Evolutionary conservation across 1,140 invertebrate species (phyloP).

Genomic region (Drosophila subobscura): DNA sequence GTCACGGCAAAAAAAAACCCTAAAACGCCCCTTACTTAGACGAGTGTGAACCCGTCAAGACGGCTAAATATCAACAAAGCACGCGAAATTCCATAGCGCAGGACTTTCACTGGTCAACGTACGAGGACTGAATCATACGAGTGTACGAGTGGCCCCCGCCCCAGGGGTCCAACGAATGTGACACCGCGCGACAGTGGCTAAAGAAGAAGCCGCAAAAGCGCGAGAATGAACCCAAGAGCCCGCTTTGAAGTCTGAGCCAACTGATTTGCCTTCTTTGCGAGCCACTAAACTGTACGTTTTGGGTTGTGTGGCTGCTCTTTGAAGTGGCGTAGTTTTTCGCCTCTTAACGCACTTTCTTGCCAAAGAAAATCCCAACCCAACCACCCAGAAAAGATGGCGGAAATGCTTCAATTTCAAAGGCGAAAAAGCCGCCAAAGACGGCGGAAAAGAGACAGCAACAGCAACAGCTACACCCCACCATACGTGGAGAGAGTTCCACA

Average conservation of each 20-base stretch:
- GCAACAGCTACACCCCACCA: constrained; percentile 31
- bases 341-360: constrained; percentile 74
- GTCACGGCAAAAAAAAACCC: constrained; percentile 4
- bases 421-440: constrained; percentile 54
- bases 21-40: constrained; percentile 64
- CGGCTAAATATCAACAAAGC: constrained; percentile 75
- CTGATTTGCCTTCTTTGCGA: constrained; percentile 69
- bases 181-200: no score
- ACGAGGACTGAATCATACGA: constrained; percentile 55
- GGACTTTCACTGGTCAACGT: constrained; percentile 69
- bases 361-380: constrained; percentile 27
- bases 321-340: constrained; percentile 75
- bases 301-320: constrained; percentile 36
- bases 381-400: constrained; percentile 65
- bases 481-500: constrained; percentile 28
- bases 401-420: constrained; percentile 80
- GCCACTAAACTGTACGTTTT: constrained; percentile 23
- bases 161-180: no score
- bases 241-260: constrained; percentile 75
- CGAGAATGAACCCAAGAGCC: constrained; percentile 77
- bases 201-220: constrained; percentile 72
- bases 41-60: constrained; percentile 77
- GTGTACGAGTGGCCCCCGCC: background rate
- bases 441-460: constrained; percentile 37
- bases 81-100: constrained; percentile 69